Evolutionary conservation across 1,140 invertebrate genomes (phyloP), one percentile per base, ranked within the genome.

Genomic region (Nephotettix cincticeps): DNA sequence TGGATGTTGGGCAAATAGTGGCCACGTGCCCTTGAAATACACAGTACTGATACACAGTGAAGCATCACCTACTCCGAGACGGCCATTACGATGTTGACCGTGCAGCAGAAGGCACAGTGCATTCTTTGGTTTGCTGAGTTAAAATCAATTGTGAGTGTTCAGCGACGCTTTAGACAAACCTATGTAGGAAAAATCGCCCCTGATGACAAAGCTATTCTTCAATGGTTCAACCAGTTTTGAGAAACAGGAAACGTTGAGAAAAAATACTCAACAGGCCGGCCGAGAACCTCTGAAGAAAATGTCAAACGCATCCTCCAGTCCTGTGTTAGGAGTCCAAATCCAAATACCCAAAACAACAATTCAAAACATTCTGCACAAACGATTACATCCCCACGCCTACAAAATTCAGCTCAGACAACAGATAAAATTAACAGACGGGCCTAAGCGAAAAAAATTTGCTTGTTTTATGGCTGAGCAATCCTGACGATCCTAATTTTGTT

Each of bases 111-210:
- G 32, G 32, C 32, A 14, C 32, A 36, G 32, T 36, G 32, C 14
- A 14, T 36, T 36, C 14, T 51, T 9, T 51, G 47, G 47, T 51
- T 9, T 51, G 47, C 47, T 4, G 47, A 51, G n/a, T 51, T 51
- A 4, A 51, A 51, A 51, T 51, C 47, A 51, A n/a, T 51, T n/a
- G 47, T 51, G 47, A n/a, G n/a, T n/a, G n/a, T n/a, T n/a, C n/a
- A n/a, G n/a, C n/a, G n/a, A n/a, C n/a, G n/a, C n/a, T n/a, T n/a
- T n/a, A n/a, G n/a, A n/a, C n/a, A n/a, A n/a, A n/a, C n/a, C n/a
- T n/a, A n/a, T n/a, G n/a, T n/a, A n/a, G n/a, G n/a, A n/a, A n/a
- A n/a, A n/a, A n/a, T n/a, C n/a, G n/a, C n/a, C n/a, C n/a, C n/a
- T n/a, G n/a, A n/a, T n/a, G n/a, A n/a, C n/a, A n/a, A n/a, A n/a